Base-by-base conservation (phyloP, 2,888 invertebrate species). In the Melieria omissa region DNA sequence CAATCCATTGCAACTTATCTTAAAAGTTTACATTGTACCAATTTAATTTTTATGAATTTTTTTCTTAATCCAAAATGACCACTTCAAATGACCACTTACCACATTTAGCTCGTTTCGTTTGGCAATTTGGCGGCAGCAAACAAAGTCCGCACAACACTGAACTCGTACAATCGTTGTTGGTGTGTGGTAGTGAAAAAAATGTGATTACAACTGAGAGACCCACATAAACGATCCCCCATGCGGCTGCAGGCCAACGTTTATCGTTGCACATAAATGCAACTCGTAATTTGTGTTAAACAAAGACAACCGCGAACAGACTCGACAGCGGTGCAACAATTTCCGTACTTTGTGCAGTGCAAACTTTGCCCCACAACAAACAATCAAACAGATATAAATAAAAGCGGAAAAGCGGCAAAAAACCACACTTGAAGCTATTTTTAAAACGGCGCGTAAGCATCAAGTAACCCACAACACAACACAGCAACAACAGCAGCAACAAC, bases 261-360 rank as follows among this genome's bases (percentile, higher is more conserved):
- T 64, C 64, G 49, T 3, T 12, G 49, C 49, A 49, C 49, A 67
- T 60, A 67, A 60, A 67, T 49, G 67, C 16, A 67, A 60, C 41
- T 42, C 14, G 10, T 44, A 60, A 60, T 61, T 60, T 67, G 67
- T 67, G 49, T 61, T 67, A 42, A 67, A n/a, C n/a, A 52, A 49
- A 52, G 60, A 61, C 44, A 55, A n/a, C 14, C 16, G 41, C 45
- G 14, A 0, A 14, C 7, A 10, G 16, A 5, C 54, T 52, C 6
- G 29, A 49, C 46, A n/a, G 16, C 4, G 3, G 7, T 55, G 7
- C 29, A 55, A 16, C 16, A 55, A 14, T 55, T 54, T 7, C 0
- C 9, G 5, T 9, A 9, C 8, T 46, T 10, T 42, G 14, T 16
- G 2, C 45, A 7, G 12, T 14, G 29, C 10, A 47, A 42, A 16